phyloP scores from a whole-genome alignment of 2,888 invertebrate genomes.

The Branchipolynoe longqiensis region DNA sequence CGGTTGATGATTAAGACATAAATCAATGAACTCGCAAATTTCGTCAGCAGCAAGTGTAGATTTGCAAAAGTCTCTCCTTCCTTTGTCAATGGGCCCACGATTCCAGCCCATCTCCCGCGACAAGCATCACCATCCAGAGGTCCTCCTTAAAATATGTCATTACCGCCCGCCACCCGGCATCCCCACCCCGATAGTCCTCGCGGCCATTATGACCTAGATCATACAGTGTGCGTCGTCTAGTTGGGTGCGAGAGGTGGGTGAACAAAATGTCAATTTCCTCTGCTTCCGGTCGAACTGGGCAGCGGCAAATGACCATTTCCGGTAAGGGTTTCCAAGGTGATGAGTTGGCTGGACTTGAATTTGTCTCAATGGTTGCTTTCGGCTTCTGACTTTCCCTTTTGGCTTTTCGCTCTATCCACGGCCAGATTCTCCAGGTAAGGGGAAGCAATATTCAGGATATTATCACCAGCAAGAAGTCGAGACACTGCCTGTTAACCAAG shows the following conservation, averaged over 20 bases:
- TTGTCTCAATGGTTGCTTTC: not conserved
- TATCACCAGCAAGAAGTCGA: too few species aligned
- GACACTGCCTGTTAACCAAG: too few species aligned
- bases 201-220: slow-evolving; percentile 28
- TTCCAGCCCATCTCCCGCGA: too few species aligned
- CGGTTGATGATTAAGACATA: too few species aligned
- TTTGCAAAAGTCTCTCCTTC: too few species aligned
- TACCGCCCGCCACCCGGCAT: not conserved
- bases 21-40: too few species aligned
- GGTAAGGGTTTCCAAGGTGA: slow-evolving; percentile 30
- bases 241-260: not conserved
- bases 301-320: slow-evolving; percentile 28
- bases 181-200: too few species aligned
- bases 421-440: not conserved
- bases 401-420: not conserved
- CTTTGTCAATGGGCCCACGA: too few species aligned
- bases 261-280: slow-evolving; percentile 25
- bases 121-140: not conserved
- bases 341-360: not conserved
- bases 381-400: not conserved
- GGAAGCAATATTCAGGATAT: too few species aligned
- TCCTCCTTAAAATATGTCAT: slow-evolving; percentile 14
- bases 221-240: not conserved
- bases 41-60: too few species aligned
- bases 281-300: slow-evolving; percentile 34